Base-by-base conservation (phyloP, 2,888 invertebrate genomes). In the Ypsolopha scabrella region DNA sequence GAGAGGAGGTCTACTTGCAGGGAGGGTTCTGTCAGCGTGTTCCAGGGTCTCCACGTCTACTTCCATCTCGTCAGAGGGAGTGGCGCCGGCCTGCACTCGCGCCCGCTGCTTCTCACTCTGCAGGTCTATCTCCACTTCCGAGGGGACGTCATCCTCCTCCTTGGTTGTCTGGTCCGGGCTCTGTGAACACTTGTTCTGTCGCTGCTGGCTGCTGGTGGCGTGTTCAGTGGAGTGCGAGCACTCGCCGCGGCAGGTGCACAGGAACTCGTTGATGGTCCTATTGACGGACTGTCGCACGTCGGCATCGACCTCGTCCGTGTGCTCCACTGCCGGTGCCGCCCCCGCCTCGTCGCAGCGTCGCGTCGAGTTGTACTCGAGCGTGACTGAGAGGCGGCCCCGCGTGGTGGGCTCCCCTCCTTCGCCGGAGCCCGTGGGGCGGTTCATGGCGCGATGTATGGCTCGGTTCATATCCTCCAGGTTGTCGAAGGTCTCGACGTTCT, bases 381-480 rank as follows among this genome's bases (percentile, higher is more conserved):
- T 41, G 33, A 50, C 34, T 7, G 41, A 50, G n/a, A 50, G 41
- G n/a, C 50, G 41, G 33, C 50, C 50, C 36, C 47, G 11, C 53
- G 48, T 37, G 11, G 38, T n/a, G 13, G 47, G 53, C 6, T 58
- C 57, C 8, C 58, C 60, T n/a, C 57, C 58, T 0, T 63, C 53
- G 38, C 62, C 52, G 10, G 65, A 68, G 6, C 59, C 60, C 13
- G 62, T 62, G 10, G 67, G 60, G 7, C 64, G 59, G 54, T 70
- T 70, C 7, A 68, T 57, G 36, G 69, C 61, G 52, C 68, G 75
- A 77, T 48, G 39, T 1, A 48, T 48, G 39, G 48, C 48, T 24
- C 48, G 38, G 48, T 48, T 48, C 48, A 48, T 48, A 8, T 48
- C 48, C 39, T 48, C 48, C 9, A 48, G 6, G 39, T 39, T 48